phyloP scores from a whole-genome alignment of 2,113 vertebrate species.

The Plecotus auritus region DNA sequence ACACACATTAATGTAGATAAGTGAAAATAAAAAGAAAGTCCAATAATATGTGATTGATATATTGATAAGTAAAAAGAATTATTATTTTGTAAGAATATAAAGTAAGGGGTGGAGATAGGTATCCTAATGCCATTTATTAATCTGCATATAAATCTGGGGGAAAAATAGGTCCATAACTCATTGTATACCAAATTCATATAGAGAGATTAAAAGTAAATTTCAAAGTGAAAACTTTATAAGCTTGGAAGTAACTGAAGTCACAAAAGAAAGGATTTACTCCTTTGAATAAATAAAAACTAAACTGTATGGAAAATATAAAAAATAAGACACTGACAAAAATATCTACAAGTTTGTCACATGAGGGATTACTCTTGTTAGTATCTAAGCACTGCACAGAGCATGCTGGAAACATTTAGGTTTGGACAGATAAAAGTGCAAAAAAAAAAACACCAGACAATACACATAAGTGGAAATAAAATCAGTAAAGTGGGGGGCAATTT shows the following conservation, averaged over 20 bases:
- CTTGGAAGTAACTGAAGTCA: neutral
- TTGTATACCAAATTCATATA: neutral
- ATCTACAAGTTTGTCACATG: neutral
- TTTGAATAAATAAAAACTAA: slow-evolving; percentile 9
- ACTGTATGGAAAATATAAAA: neutral
- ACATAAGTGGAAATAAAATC: neutral
- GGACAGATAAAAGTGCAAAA: neutral
- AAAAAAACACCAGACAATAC: neutral
- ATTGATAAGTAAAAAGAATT: neutral
- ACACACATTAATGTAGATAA: neutral
- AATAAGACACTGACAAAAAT: neutral
- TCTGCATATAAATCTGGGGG: neutral
- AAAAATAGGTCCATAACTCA: neutral
- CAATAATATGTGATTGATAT: neutral
- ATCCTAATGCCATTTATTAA: neutral
- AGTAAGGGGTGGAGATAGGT: neutral
- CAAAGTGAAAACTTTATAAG: neutral
- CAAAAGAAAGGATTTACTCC: neutral
- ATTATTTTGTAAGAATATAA: neutral
- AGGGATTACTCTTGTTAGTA: neutral
- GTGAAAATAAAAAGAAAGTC: neutral
- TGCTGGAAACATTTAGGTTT: neutral
- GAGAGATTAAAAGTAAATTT: neutral
- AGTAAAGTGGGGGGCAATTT: neutral
- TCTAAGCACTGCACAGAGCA: neutral